A percentile compares a stretch with the other conserved stretches of the same genome.
These are phyloP conservation scores for Andrena haemorrhoa DNA, from an alignment of 2,888 invertebrate species.

Conservation along the genomic window DNA sequence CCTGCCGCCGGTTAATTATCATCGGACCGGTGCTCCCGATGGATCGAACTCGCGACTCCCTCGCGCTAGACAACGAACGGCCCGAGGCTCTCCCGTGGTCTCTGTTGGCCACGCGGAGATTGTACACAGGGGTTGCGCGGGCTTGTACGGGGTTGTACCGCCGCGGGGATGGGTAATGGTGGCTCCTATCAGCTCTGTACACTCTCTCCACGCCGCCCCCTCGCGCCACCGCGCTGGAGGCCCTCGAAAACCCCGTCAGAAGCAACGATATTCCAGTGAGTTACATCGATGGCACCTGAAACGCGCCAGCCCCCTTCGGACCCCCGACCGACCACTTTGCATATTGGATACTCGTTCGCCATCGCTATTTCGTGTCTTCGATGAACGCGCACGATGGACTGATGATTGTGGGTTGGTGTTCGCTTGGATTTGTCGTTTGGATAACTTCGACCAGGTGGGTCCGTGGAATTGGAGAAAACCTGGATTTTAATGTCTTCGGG, in stretches of 20 bases:
- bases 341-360: conserved; percentile 65
- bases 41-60: conserved; percentile 55
- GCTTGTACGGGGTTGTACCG: conserved; percentile 57
- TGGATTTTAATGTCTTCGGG: no score
- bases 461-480: not conserved
- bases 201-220: conserved; percentile 59
- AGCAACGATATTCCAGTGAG: conserved; percentile 69
- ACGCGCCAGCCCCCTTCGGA: conserved; percentile 43
- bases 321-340: conserved; percentile 66
- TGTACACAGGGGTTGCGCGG: conserved; percentile 72
- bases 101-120: conserved; percentile 69
- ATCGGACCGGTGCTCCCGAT: conserved; percentile 26
- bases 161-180: conserved; percentile 69
- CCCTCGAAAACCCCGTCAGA: conserved; percentile 57
- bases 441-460: not conserved
- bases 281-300: conserved; percentile 69
- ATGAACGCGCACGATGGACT: conserved; percentile 15
- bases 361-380: conserved; percentile 46
- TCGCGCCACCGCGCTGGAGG: conserved; percentile 13
- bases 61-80: conserved; percentile 60
- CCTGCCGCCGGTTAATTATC: conserved; percentile 32
- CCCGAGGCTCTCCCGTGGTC: conserved; percentile 53
- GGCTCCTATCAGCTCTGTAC: conserved; percentile 77
- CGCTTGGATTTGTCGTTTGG: conserved; percentile 7
- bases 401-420: not conserved